These are phyloP conservation scores for Chamaea fasciata DNA, from an alignment of 2,113 vertebrate genomes.

Conservation along the genomic window DNA sequence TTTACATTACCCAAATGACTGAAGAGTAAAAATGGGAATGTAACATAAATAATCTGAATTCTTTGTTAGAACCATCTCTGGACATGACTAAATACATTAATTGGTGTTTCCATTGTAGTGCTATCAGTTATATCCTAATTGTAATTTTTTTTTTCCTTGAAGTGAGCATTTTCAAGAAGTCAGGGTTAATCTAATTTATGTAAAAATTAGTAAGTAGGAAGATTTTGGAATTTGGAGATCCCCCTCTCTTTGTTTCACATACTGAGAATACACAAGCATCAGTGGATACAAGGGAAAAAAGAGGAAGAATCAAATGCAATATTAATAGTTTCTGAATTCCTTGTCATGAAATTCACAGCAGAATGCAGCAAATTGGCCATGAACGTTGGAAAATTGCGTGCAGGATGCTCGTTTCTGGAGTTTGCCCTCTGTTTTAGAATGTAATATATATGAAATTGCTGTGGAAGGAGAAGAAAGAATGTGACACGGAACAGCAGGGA, in stretches of 20 bases:
- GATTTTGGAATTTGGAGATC: neutral
- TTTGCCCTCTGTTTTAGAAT: slow-evolving; percentile 50
- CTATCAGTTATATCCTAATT: neutral
- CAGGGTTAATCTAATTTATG: neutral
- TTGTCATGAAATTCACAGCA: slow-evolving; percentile 16
- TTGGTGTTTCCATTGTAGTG: neutral
- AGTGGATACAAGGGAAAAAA: neutral
- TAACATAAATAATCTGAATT: neutral
- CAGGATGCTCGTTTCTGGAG: slow-evolving; percentile 36
- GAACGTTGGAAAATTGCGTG: slow-evolving; percentile 32
- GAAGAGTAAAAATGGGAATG: neutral
- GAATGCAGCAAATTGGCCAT: slow-evolving; percentile 39
- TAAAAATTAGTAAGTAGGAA: neutral
- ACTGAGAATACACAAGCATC: neutral
- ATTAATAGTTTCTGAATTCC: neutral
- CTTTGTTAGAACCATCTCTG: neutral
- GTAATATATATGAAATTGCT: slow-evolving; percentile 53
- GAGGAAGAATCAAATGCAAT: neutral
- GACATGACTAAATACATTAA: neutral
- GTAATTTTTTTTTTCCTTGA: neutral
- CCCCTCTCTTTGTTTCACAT: neutral
- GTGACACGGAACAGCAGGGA: slow-evolving; percentile 52
- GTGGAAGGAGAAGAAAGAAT: slow-evolving; percentile 42
- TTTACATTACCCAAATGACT: neutral
- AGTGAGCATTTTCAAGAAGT: neutral